Conservation (phyloP, 2,888 invertebrate genomes). For the Ophion obscuratus region DNA sequence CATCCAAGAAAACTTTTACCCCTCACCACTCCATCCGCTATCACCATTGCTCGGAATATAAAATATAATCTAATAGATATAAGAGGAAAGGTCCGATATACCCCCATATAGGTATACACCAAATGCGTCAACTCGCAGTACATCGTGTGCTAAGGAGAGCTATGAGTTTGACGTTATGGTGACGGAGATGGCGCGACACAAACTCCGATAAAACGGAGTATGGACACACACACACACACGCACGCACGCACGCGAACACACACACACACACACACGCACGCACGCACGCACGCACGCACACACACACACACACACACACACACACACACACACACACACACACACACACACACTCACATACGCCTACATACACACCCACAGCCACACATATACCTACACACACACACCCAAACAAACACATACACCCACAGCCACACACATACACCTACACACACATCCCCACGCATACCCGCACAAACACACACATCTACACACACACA, state of each 20-base stretch:
- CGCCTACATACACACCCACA: too few species aligned
- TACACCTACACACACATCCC: too few species aligned
- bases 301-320: too few species aligned
- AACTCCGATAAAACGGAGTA: constrained; percentile 31
- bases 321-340: too few species aligned
- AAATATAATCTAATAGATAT: constrained; percentile 43
- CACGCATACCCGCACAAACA: too few species aligned
- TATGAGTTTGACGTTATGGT: constrained; percentile 54
- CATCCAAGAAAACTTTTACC: neutral
- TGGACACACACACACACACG: neutral
- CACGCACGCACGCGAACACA: neutral
- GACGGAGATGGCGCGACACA: constrained; percentile 51
- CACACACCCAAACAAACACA: too few species aligned
- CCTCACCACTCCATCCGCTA: constrained; percentile 30
- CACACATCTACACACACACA: too few species aligned
- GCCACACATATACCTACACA: too few species aligned
- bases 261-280: neutral
- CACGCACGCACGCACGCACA: too few species aligned
- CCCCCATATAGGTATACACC: constrained; percentile 22
- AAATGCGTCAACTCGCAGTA: constrained; percentile 17
- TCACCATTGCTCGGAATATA: constrained; percentile 58
- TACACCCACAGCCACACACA: too few species aligned
- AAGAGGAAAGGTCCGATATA: constrained; percentile 25
- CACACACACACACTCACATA: too few species aligned
- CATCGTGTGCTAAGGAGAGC: constrained; percentile 26